phyloP scores from a whole-genome alignment of 2,888 invertebrate genomes.

The Erebia ligea region DNA sequence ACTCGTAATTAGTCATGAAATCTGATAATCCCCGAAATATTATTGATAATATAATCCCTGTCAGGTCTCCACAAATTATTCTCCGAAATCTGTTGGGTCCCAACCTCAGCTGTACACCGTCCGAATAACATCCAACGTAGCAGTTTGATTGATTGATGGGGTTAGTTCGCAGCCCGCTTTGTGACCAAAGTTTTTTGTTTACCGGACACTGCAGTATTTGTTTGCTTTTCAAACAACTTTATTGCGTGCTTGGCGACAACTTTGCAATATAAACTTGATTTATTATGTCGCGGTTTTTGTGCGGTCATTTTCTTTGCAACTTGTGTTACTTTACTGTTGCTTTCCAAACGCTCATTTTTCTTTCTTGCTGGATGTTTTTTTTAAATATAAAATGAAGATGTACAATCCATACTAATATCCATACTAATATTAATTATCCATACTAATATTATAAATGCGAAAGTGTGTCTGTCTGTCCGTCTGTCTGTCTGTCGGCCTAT shows the following conservation, averaged over 20 bases:
- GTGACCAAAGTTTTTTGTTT: constrained; percentile 62
- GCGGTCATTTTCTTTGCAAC: constrained; percentile 4
- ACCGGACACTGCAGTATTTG: constrained; percentile 42
- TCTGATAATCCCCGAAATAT: not conserved
- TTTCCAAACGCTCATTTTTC: not conserved
- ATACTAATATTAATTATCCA: too few species aligned
- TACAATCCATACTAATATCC: too few species aligned
- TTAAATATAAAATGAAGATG: too few species aligned
- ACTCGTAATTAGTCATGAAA: not conserved
- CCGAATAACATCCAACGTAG: constrained; percentile 17
- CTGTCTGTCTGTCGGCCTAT: too few species aligned
- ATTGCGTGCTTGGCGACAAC: constrained; percentile 33
- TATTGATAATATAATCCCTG: not conserved
- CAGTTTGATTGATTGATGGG: constrained; percentile 26
- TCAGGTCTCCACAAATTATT: constrained; percentile 9
- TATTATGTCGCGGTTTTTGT: constrained; percentile 13
- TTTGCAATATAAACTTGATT: constrained; percentile 20
- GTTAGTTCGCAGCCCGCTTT: constrained; percentile 19
- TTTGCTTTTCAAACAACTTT: constrained; percentile 31
- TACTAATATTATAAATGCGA: too few species aligned
- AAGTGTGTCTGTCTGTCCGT: too few species aligned
- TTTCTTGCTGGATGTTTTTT: constrained; percentile 1
- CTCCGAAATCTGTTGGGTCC: constrained; percentile 7
- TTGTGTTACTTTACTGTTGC: not conserved
- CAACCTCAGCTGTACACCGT: constrained; percentile 18